Base-by-base conservation (phyloP, 2,113 vertebrate species). In the Spea multiplicata region DNA sequence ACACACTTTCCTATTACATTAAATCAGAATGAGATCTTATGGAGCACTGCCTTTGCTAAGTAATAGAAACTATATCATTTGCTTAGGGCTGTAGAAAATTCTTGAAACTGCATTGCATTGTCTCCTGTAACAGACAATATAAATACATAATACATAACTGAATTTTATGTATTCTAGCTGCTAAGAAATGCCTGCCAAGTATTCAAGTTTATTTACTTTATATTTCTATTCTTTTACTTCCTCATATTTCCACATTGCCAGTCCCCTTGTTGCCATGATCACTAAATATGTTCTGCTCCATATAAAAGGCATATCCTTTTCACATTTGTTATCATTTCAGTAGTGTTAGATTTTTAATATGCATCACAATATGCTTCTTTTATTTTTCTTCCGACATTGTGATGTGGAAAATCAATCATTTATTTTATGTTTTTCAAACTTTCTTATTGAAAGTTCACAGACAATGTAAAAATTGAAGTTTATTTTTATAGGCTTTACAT, bases 1-100 rank as follows among this genome's bases (percentile, higher is more conserved):
- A 91, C 85, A 98, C 92, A 66, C 92, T 95, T 84, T 72, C 44
- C 49, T 4, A 55, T 76, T 76, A 62, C 16, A 69, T 77, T 77
- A 62, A 61, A 62, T 77, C n/a, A 62, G 62, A 61, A 47, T 62
- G 48, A 45, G 30, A 9, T n/a, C 13, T 44, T 49, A 77, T 59
- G 53, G 65, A 55, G 3, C 49, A 67, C 50, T 62, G 4, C 9
- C 13, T 70, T 12, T 57, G 62, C 30, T 13, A 46, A 70, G 70
- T 66, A 57, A 77, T 30, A 59, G 47, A 70, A 72, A 70, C 30
- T 57, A 45, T 52, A 70, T 70, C 59, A 50, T 77, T 77, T 77
- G 67, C 75, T 77, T 70, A 77, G 62, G 75, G 75, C 53, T 48
- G 67, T 13, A 61, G 14, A 46, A 59, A 77, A 77, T 77, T 77